phyloP scores from a whole-genome alignment of 2,113 vertebrate species.

The Balaeniceps rex region DNA sequence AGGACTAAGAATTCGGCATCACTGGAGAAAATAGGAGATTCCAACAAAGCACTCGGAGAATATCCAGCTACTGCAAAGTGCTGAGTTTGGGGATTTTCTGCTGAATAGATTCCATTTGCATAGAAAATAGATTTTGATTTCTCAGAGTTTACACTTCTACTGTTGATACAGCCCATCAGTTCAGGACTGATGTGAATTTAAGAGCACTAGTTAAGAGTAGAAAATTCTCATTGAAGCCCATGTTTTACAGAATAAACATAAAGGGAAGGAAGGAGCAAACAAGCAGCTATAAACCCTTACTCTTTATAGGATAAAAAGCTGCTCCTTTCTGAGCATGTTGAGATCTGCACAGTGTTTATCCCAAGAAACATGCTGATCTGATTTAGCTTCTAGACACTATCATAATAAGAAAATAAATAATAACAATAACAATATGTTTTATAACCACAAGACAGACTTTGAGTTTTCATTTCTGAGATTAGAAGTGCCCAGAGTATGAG shows the following conservation, averaged over 20 bases:
- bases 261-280: not conserved
- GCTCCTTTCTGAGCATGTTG: not conserved
- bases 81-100: not conserved
- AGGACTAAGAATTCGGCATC: not conserved
- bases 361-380: not conserved
- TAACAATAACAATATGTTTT: not conserved
- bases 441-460: not conserved
- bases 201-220: not conserved
- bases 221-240: not conserved
- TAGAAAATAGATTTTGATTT: not conserved
- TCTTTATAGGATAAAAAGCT: not conserved
- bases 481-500: not conserved
- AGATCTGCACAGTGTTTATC: not conserved
- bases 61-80: not conserved
- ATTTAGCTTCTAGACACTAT: not conserved
- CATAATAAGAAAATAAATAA: not conserved
- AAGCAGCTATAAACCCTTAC: not conserved
- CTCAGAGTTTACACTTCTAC: not conserved
- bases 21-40: not conserved
- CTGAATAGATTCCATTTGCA: not conserved
- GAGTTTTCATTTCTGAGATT: not conserved
- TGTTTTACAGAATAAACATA: not conserved
- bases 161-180: not conserved
- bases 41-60: not conserved
- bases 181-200: not conserved